Conservation (phyloP, 2,113 vertebrate genomes). For the Carlito syrichta region DNA sequence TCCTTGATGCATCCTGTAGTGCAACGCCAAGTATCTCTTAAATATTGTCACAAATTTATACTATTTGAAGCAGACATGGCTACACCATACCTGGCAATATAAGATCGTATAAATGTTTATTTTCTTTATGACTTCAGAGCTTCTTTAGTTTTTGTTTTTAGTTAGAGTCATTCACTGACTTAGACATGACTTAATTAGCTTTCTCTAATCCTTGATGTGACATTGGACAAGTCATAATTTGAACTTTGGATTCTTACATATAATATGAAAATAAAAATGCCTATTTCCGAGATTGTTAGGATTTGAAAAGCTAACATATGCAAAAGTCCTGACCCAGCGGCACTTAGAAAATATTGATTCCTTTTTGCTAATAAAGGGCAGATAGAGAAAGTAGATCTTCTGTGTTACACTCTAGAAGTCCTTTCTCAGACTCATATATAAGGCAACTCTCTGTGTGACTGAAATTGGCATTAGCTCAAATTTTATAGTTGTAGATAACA, state of each 20-base stretch:
- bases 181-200: neutral
- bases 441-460: neutral
- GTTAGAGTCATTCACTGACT: neutral
- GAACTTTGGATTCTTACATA: neutral
- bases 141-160: neutral
- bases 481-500: neutral
- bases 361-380: neutral
- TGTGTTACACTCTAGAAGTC: neutral
- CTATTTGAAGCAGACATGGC: neutral
- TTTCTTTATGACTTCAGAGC: neutral
- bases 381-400: neutral
- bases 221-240: neutral
- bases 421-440: neutral
- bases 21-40: neutral
- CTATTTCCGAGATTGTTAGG: neutral
- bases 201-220: neutral
- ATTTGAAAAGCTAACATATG: neutral
- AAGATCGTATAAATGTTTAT: accelerated
- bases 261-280: neutral
- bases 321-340: neutral
- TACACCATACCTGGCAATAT: no score
- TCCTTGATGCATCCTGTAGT: neutral
- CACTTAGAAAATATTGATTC: neutral
- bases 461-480: neutral
- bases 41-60: neutral